These are phyloP conservation scores for Colinus virginianus DNA, from an alignment of 2,113 vertebrate genomes.

Conservation along the genomic window DNA sequence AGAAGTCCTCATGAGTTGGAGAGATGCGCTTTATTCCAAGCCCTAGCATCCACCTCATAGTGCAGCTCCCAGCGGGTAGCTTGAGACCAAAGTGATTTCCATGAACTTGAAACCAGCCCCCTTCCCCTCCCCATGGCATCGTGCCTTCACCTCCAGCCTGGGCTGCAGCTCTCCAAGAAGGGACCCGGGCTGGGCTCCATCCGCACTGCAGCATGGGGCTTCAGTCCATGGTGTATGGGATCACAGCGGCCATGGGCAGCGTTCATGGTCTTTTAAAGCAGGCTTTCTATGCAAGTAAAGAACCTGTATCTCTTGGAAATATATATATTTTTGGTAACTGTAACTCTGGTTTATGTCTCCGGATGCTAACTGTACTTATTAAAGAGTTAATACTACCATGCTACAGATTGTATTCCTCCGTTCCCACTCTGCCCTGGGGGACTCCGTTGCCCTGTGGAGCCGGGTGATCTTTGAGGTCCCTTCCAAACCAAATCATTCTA, in stretches of 20 bases:
- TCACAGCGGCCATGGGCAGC: rapidly evolving
- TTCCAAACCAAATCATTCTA: too few relatives aligned
- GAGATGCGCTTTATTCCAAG: neutral
- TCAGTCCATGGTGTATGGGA: neutral
- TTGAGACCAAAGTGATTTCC: neutral
- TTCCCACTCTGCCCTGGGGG: neutral
- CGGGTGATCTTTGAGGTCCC: too few relatives aligned
- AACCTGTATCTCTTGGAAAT: neutral
- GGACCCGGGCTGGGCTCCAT: neutral
- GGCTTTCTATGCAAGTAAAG: constrained; percentile 46
- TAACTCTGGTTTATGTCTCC: constrained; percentile 5
- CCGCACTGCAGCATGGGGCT: rapidly evolving
- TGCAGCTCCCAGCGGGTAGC: neutral
- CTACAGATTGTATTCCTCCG: neutral
- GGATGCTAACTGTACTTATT: neutral
- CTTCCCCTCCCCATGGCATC: rapidly evolving
- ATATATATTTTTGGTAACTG: constrained; percentile 16
- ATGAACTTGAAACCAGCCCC: neutral
- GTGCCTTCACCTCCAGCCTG: neutral
- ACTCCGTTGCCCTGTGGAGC: neutral
- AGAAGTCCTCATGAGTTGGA: neutral
- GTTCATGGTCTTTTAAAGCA: neutral
- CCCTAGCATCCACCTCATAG: neutral
- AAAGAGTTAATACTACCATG: constrained; percentile 11
- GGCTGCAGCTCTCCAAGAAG: too few relatives aligned